These are phyloP conservation scores for Bugulina stolonifera DNA, from an alignment of 2,888 invertebrate genomes.

Conservation along the genomic window DNA sequence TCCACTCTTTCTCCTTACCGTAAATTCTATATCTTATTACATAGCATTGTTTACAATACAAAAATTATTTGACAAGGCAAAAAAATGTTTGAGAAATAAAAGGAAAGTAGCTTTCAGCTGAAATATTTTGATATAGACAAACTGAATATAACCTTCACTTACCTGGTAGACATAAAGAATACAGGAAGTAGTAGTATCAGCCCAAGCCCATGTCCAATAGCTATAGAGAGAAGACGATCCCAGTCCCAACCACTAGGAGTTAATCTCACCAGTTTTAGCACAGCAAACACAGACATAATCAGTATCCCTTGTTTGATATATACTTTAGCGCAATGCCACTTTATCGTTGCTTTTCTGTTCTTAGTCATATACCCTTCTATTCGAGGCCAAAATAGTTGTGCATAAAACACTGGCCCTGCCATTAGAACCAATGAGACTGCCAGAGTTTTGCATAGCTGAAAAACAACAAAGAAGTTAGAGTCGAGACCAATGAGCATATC, in stretches of 20 bases:
- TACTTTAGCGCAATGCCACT: not conserved
- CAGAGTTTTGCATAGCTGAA: not conserved
- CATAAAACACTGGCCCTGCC: slow-evolving; percentile 7
- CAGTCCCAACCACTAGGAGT: slow-evolving; percentile 9
- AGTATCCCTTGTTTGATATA: not conserved
- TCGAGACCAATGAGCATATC: too few relatives aligned
- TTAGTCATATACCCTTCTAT: slow-evolving; percentile 10
- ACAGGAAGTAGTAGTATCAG: not conserved
- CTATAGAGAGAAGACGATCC: slow-evolving; percentile 4
- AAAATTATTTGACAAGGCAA: too few relatives aligned
- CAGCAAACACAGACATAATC: not conserved
- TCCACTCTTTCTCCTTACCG: too few relatives aligned
- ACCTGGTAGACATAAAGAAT: slow-evolving; percentile 21
- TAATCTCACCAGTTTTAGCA: not conserved
- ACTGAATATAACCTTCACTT: too few relatives aligned
- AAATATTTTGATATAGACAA: too few relatives aligned
- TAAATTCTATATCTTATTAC: too few relatives aligned
- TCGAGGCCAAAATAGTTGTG: slow-evolving; percentile 3
- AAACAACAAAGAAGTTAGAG: too few relatives aligned
- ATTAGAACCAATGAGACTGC: slow-evolving; percentile 7
- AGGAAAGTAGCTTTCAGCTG: too few relatives aligned
- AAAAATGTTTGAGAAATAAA: too few relatives aligned
- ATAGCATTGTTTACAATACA: too few relatives aligned
- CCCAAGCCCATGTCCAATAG: not conserved
- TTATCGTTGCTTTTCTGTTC: not conserved